Base-by-base conservation (phyloP, 2,888 invertebrate genomes). In the Eremobia ochroleuca region DNA sequence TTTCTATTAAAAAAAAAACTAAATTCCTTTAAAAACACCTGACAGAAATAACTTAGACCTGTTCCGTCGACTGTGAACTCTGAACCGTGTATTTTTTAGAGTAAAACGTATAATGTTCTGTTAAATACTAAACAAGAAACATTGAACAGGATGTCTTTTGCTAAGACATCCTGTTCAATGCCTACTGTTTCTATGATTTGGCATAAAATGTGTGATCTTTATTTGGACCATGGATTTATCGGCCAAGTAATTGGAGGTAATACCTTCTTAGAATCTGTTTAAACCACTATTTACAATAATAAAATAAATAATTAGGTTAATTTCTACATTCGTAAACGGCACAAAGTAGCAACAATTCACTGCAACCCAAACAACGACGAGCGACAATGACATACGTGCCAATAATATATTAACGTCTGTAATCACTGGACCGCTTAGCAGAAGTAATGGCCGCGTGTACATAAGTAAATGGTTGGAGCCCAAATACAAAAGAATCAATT, bases 401-500 rank as follows among this genome's bases (percentile, higher is more conserved):
- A 74, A 70, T 70, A 69, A 77, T 46, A 69, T 37, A 80, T 74
- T 43, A 59, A 61, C 65, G 64, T 28, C 25, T 43, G 55, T 61
- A 55, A 64, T 72, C 66, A 75, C 55, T 55, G 31, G 21, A 55
- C 40, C 37, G 62, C 62, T 85, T 46, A 72, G 37, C 21, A 64
- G 34, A 49, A 52, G 49, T 82, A 86, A 86, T 76, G 79, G 15
- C 49, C 55, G 49, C 73, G 75, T 75, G 79, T n/a, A 73, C 77
- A 71, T 81, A 81, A 64, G 49, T 73, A 85, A 81, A 65, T 62
- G 49, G 46, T 64, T 40, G 13, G 28, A 65, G 40, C 34, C 66
- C 43, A 72, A 74, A 68, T 49, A 85, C 79, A 70, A 73, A 73
- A 82, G 86, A 86, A 83, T 79, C 79, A 86, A 86, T 84, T 83